Evolutionary conservation across 2,797 vertebrate genomes (phyloP), one percentile per base, ranked within the genome.

Genomic region (Clarias fuscus): DNA sequence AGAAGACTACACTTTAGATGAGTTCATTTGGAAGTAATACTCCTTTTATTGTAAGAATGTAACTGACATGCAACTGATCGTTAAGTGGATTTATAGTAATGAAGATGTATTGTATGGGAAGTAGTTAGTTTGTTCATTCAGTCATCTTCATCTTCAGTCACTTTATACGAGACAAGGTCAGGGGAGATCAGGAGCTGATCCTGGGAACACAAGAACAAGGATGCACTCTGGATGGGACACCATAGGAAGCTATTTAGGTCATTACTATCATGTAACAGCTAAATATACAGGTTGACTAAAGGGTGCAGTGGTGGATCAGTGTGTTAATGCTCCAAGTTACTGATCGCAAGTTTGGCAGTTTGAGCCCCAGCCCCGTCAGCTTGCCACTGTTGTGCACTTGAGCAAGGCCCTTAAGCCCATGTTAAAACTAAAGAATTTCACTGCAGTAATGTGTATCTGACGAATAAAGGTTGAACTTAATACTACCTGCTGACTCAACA

Each of bases 21-120:
- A 78, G 27, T 40, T 62, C 15, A 56, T 72, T 30, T 73, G 11
- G 27, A 71, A 67, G 18, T 18, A 43, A 13, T 11, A 8, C 2
- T 61, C 68, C 48, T 78, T 84, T 59, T 64, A n/a, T 24, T 73
- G 85, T 30, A 2, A 53, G 24, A 13, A 40, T 37, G n/a, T 81
- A 53, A 53, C 48, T 3, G 48, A 53, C 48, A 20, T 43, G 13
- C 61, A 53, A 43, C 37, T 85, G 77, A 62, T 24, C 33, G 56
- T 24, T n/a, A 24, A 81, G 40, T 7, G 7, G 27, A 81, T 86
- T 14, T 73, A 4, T 13, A 40, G 17, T 6, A 64, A 62, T 40
- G 22, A 82, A 75, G 77, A 79, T 59, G 5, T 58, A n/a, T 10
- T 70, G 4, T 20, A 59, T 40, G 61, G 18, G 48, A 68, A 56